These are phyloP conservation scores for Zhuqinia jingwanae DNA, from an alignment of 2,888 invertebrate genomes.

Conservation along the genomic window DNA sequence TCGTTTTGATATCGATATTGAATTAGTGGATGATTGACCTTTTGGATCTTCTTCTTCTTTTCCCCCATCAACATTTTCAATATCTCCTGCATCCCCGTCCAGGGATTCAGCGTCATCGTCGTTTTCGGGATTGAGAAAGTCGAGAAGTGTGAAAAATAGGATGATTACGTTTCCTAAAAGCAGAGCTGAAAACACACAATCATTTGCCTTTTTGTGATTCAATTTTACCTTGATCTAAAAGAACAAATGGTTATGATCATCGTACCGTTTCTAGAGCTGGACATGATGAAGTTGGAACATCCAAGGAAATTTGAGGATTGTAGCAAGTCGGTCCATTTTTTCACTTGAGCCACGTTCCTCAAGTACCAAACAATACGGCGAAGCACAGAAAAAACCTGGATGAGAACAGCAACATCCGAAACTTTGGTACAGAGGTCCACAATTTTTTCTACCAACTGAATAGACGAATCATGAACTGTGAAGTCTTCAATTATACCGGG, in stretches of 20 bases:
- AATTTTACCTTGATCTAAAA: no score
- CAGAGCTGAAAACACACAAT: constrained; percentile 68
- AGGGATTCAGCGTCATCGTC: constrained; percentile 24
- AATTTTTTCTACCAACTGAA: constrained; percentile 84
- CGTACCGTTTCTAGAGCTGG: constrained; percentile 86
- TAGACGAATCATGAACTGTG: constrained; percentile 84
- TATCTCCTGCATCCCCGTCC: neutral
- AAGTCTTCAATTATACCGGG: constrained; percentile 84
- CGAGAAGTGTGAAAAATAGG: constrained; percentile 74
- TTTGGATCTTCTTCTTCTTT: neutral
- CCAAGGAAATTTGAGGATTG: constrained; percentile 80
- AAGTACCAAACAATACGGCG: constrained; percentile 88
- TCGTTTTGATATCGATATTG: neutral
- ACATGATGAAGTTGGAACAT: constrained; percentile 87
- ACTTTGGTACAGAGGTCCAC: constrained; percentile 79
- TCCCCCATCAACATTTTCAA: neutral
- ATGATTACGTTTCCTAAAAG: constrained; percentile 75
- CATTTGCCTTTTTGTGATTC: no score
- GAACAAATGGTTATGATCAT: no score
- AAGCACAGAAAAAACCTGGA: constrained; percentile 84
- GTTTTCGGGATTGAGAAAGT: constrained; percentile 64
- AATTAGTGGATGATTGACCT: neutral
- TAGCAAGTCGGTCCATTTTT: constrained; percentile 80
- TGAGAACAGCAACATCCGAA: constrained; percentile 70
- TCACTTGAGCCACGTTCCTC: constrained; percentile 83